These are phyloP conservation scores for Conger conger DNA, from an alignment of 2,113 vertebrate species.

Conservation along the genomic window DNA sequence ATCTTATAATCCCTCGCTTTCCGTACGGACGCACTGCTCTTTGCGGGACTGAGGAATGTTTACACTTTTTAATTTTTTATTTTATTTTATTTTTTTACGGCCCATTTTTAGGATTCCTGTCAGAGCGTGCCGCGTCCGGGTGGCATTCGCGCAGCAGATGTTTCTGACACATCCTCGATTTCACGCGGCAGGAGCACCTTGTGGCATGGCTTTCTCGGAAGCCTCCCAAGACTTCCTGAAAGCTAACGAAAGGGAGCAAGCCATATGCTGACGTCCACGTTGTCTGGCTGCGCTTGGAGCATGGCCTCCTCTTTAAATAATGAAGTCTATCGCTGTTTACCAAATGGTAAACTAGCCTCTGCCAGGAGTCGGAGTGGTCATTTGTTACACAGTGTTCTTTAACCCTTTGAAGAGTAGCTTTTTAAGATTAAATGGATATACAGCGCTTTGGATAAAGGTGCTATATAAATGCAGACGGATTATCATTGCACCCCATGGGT, in stretches of 20 bases:
- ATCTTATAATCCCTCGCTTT: neutral
- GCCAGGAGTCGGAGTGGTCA: neutral
- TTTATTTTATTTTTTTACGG: neutral
- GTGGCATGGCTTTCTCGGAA: neutral
- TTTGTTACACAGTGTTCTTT: neutral
- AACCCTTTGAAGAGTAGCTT: neutral
- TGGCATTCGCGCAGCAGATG: constrained; percentile 32
- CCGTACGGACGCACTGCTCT: no score
- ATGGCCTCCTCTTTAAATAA: neutral
- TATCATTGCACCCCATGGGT: no score
- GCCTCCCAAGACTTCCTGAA: neutral
- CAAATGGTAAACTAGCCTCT: no score
- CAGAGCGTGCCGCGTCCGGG: neutral
- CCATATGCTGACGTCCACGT: neutral
- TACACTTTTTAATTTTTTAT: neutral
- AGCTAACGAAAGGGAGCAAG: neutral
- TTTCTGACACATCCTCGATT: constrained; percentile 34
- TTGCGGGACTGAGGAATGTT: neutral
- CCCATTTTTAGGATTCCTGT: neutral
- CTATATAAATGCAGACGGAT: no score
- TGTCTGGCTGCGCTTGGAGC: neutral
- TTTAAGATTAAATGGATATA: no score
- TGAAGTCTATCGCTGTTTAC: neutral
- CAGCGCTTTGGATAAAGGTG: no score
- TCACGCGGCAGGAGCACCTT: constrained; percentile 11